Evolutionary conservation across 2,113 vertebrate genomes (phyloP).

Genomic region (Martes martes): DNA sequence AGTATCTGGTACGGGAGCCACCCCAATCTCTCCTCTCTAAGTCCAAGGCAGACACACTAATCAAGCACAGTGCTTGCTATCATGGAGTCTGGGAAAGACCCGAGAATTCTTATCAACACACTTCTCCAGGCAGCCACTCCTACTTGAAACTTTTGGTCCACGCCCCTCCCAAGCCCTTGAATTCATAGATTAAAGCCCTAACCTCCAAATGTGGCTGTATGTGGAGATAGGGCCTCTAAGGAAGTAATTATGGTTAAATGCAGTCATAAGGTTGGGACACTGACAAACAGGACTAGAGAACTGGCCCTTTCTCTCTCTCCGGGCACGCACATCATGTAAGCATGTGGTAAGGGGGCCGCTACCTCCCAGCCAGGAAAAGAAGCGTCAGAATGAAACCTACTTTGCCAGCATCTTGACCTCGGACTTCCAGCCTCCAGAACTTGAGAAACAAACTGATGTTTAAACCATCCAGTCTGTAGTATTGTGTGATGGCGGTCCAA

Average conservation of each 20-base stretch:
- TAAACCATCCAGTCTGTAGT: background rate
- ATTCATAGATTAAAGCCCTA: background rate
- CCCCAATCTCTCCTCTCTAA: background rate
- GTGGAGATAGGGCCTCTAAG: background rate
- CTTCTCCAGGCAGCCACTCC: background rate
- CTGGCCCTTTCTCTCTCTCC: background rate
- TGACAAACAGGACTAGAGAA: background rate
- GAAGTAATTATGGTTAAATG: background rate
- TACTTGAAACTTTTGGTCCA: background rate
- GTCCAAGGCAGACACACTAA: background rate
- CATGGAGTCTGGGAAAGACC: background rate
- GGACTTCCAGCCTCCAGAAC: background rate
- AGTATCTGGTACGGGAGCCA: background rate
- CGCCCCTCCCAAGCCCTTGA: background rate
- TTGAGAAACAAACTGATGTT: background rate
- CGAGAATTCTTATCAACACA: background rate
- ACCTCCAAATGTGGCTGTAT: background rate
- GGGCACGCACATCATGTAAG: background rate
- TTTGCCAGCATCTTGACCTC: background rate
- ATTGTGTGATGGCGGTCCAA: background rate
- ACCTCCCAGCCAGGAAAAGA: background rate
- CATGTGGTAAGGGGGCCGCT: background rate
- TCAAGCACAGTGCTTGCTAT: background rate
- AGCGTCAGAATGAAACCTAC: background rate
- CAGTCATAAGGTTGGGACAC: background rate